These are phyloP conservation scores for Ceratotherium simum DNA, from an alignment of 2,113 vertebrate species.

Conservation along the genomic window DNA sequence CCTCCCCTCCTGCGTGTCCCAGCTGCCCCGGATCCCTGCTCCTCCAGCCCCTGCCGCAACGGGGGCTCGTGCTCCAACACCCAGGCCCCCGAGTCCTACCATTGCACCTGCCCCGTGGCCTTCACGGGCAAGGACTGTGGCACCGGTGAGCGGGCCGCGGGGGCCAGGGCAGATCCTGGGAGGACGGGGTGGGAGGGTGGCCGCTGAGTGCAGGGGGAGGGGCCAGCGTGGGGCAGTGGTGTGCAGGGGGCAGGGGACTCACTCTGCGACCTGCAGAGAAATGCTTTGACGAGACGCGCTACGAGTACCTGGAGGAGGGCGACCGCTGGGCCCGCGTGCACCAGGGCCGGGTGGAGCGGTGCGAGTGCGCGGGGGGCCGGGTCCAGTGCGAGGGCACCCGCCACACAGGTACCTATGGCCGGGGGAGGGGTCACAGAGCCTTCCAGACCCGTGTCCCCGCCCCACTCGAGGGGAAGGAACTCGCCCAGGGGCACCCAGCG, in stretches of 20 bases:
- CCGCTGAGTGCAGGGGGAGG: neutral
- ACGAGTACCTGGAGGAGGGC: constrained; percentile 90
- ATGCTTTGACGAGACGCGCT: constrained; percentile 93
- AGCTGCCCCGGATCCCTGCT: constrained; percentile 84
- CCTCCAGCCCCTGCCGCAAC: constrained; percentile 89
- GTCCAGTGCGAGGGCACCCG: constrained; percentile 82
- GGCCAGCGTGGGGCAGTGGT: rapidly evolving
- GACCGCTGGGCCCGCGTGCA: constrained; percentile 92
- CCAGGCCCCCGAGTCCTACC: constrained; percentile 74
- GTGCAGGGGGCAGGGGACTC: rapidly evolving
- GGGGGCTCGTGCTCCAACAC: constrained; percentile 89
- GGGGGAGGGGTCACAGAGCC: rapidly evolving
- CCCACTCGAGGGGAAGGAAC: neutral
- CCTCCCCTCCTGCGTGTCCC: neutral
- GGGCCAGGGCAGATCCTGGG: rapidly evolving
- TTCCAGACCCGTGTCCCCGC: neutral
- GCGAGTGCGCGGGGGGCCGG: constrained; percentile 86
- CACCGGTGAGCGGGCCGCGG: constrained; percentile 83
- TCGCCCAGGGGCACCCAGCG: neutral
- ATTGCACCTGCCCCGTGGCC: constrained; percentile 89
- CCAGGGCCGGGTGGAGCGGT: constrained; percentile 90
- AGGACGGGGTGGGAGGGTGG: rapidly evolving
- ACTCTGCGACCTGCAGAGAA: constrained; percentile 85
- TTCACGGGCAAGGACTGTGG: constrained; percentile 91
- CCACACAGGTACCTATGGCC: constrained; percentile 86